A percentile compares a stretch with the other conserved stretches of the same genome.
phyloP scores from a whole-genome alignment of 2,797 vertebrate species.

The Sebastes hubbsi region DNA sequence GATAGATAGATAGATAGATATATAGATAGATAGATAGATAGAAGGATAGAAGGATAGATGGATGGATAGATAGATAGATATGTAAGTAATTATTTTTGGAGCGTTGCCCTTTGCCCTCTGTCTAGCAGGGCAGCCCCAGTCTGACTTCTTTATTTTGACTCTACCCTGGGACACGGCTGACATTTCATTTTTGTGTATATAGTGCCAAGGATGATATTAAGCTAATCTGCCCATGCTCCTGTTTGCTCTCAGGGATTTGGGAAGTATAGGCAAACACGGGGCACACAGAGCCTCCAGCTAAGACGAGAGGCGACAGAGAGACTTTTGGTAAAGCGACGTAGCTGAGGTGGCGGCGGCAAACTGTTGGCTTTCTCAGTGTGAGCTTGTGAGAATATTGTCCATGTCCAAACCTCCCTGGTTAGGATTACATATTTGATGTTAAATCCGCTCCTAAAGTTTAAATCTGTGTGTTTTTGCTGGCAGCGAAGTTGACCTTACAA shows the following conservation, averaged over 20 bases:
- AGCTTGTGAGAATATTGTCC: constrained; percentile 51
- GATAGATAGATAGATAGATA: neutral
- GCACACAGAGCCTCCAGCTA: constrained; percentile 61
- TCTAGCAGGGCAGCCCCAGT: constrained; percentile 16
- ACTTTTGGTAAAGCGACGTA: constrained; percentile 57
- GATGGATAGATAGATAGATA: neutral
- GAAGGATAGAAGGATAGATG: neutral
- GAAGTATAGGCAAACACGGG: constrained; percentile 73
- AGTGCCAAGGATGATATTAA: constrained; percentile 73
- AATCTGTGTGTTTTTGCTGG: constrained; percentile 61
- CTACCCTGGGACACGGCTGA: constrained; percentile 61
- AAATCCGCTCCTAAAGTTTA: constrained; percentile 56
- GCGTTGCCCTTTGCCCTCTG: constrained; percentile 20
- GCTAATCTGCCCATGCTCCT: constrained; percentile 72
- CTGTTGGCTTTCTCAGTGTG: constrained; percentile 73
- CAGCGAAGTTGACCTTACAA: constrained; percentile 57
- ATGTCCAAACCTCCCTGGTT: constrained; percentile 35
- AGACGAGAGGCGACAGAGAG: constrained; percentile 42
- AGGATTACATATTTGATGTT: constrained; percentile 61
- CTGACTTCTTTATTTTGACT: constrained; percentile 65
- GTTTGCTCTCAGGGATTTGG: constrained; percentile 77
- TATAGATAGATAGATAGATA: neutral
- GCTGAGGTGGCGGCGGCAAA: constrained; percentile 14
- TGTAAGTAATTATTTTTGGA: constrained; percentile 15
- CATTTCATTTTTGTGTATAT: constrained; percentile 73